phyloP scores from a whole-genome alignment of 2,113 vertebrate genomes.

The Pan troglodytes region DNA sequence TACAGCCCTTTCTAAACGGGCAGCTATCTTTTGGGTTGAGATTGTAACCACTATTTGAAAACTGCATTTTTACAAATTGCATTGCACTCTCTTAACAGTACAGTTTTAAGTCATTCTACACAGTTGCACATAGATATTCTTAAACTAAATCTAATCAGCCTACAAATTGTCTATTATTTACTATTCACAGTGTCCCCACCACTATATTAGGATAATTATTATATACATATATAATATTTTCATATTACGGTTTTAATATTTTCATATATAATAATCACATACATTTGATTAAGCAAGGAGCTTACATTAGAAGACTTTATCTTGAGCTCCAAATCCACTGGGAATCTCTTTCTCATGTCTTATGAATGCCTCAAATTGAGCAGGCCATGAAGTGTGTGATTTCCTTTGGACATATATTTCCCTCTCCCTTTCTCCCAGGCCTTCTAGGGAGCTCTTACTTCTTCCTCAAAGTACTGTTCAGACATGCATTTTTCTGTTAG shows the following conservation, averaged over 20 bases:
- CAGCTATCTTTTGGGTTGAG: not conserved
- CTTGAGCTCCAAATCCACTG: not conserved
- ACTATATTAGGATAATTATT: not conserved
- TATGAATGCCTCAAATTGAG: not conserved
- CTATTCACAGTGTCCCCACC: not conserved
- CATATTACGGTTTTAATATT: too few relatives aligned
- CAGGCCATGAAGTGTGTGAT: too few relatives aligned
- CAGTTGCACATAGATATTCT: not conserved
- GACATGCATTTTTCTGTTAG: not conserved
- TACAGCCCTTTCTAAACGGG: not conserved
- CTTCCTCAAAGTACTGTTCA: not conserved
- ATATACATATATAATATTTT: too few relatives aligned
- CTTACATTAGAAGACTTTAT: not conserved
- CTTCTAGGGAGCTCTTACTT: not conserved
- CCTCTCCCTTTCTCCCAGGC: not conserved
- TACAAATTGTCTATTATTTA: not conserved
- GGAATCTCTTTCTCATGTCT: not conserved
- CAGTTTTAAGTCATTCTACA: not conserved
- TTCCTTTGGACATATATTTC: not conserved
- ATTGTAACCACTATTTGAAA: not conserved
- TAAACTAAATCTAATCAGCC: not conserved
- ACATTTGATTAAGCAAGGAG: not conserved
- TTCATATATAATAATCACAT: too few relatives aligned
- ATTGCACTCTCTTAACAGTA: not conserved
- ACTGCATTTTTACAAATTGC: not conserved